Base-by-base conservation (phyloP, 2,888 invertebrate species). In the Yponomeuta evonymella region DNA sequence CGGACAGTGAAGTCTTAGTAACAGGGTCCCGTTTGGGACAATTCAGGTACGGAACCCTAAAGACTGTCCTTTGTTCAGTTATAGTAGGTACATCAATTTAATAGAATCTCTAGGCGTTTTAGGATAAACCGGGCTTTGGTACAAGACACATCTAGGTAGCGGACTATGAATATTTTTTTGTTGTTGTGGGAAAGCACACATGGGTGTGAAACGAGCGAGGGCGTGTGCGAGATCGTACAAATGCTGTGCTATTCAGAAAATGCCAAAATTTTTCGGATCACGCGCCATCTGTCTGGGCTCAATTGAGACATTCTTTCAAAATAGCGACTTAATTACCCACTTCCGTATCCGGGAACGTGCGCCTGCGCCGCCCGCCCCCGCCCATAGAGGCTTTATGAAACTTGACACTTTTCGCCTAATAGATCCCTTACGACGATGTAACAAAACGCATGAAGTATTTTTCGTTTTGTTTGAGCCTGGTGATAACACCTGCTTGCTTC, bases 271-370 rank as follows among this genome's bases (percentile, higher is more conserved):
- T 86, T 85, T 82, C 83, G 77, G 73, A 77, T 78, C 80, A 78
- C 80, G 81, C 88, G 87, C 88, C 90, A 90, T 89, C 90, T 92
- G 91, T 84, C 86, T 79, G 75, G 78, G 81, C 78, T 75, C 78
- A 82, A 90, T 91, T 89, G 87, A 90, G 89, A 91, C 86, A 90
- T 91, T 89, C 88, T 91, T 87, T 90, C 89, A 75, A 90, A 90
- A 90, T 90, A 85, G 84, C 81, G 76, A 74, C 82, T 80, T 91
- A 91, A 92, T 91, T 90, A 91, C 83, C 80, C 74, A 84, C 84
- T 90, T 92, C 91, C 91, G 90, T 75, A 84, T 90, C 90, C 91
- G 89, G 83, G 73, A 58, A 58, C 51, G 51, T 79, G 85, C 90
- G 90, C 90, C 90, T 88, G 92, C 89, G 88, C 89, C 81, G 83